Base-by-base conservation (phyloP, 2,888 invertebrate genomes). In the Tanytarsus gracilentus region DNA sequence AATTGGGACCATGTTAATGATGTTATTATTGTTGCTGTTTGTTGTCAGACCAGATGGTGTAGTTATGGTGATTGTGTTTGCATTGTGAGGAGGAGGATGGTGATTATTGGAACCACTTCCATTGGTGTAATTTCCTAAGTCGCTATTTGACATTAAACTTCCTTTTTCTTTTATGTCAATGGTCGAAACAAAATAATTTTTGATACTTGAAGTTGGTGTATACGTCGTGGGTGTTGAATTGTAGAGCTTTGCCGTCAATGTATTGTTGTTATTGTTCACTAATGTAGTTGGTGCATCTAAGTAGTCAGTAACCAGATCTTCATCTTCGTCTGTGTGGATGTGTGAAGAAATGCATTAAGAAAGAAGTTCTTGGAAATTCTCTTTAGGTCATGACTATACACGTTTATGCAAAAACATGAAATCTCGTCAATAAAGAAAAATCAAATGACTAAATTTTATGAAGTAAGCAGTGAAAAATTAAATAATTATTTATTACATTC, bases 1-100 rank as follows among this genome's bases (percentile, higher is more conserved):
- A 62, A 85, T 90, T 63, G 90, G 90, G 69, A 87, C 86, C 71
- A 84, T 74, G 62, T 70, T 48, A 9, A 58, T 48, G 14, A 48
- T 60, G 25, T 62, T 58, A n/a, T 62, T 25, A 30, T 61, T 27
- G 23, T 44, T 44, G 21, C 23, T 59, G 14, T 48, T 52, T 16
- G 48, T 51, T 33, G 48, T 56, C 27, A 48, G 55, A 44, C 40
- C 33, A 23, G 53, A 50, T 52, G 58, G 52, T 40, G 58, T 61
- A 44, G 59, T 56, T 61, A 63, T 62, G 8, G 39, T 50, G 11
- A 61, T 61, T 29, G 61, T 61, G 29, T 27, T 58, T 18, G 5
- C 3, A 16, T 50, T 39, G 16, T 18, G 39, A 9, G 14, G 25
- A 14, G 40, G 30, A 52, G 40, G 52, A 26, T 21, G 33, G 36